Evolutionary conservation across 1,140 invertebrate genomes (phyloP).

Genomic region (Vollenhovia emeryi): DNA sequence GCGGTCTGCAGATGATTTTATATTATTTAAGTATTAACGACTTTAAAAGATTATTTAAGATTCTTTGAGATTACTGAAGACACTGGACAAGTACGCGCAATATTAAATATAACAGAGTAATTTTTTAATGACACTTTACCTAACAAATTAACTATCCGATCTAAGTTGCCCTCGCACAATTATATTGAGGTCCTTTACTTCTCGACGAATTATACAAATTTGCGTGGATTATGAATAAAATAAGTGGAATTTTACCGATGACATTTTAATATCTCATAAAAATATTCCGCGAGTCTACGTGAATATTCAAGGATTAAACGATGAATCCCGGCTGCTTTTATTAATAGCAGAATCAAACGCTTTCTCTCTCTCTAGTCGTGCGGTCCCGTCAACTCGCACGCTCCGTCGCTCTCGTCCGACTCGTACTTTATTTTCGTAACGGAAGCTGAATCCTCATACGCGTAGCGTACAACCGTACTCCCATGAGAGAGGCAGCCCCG

Average conservation of each 20-base stretch:
- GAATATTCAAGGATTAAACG: constrained; percentile 44
- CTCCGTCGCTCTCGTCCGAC: constrained; percentile 59
- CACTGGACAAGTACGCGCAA: not conserved
- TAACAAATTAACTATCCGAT: not conserved
- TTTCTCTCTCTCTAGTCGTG: constrained; percentile 41
- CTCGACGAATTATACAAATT: not conserved
- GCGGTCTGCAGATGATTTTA: not conserved
- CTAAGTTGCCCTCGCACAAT: not conserved
- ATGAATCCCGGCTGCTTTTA: constrained; percentile 39
- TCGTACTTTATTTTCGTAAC: constrained; percentile 75
- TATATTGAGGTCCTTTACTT: not conserved
- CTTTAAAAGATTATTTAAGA: too few relatives aligned
- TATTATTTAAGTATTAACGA: not conserved
- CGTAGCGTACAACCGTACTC: constrained; percentile 54
- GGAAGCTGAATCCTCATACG: constrained; percentile 67
- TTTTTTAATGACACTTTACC: not conserved
- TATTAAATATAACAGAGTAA: constrained; percentile 1
- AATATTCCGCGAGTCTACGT: not conserved
- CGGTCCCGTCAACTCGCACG: constrained; percentile 58
- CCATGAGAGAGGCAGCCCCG: constrained; percentile 62
- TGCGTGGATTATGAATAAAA: not conserved
- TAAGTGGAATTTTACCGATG: not conserved
- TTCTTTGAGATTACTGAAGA: not conserved
- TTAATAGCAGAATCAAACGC: constrained; percentile 63
- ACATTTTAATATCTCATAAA: not conserved